Base-by-base conservation (phyloP, 2,888 invertebrate species). In the Ashinkailepas kermadecensis region DNA sequence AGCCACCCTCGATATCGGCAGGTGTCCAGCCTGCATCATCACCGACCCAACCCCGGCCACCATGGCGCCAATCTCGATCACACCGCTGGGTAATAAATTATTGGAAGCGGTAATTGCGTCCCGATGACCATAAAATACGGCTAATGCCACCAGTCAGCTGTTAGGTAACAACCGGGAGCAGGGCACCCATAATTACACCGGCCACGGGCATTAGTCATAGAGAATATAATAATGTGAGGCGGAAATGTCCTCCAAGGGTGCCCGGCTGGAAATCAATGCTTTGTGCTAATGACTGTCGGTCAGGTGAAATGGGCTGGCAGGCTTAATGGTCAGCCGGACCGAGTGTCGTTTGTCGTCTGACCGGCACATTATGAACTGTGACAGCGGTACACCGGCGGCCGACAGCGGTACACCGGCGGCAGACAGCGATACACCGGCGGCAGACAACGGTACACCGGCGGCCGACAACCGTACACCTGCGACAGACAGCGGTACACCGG, bases 111-210 rank as follows among this genome's bases (percentile, higher is more conserved):
- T 74, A 74, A 74, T 74, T 11, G 56, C 4, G 56, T 56, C 56
- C 6, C 11, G 21, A 56, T 21, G 54, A 15, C 56, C 74, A 74
- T 74, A 56, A 74, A 74, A 74, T 56, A 56, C 74, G 18, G 18
- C 56, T 74, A 74, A 74, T 74, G 21, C 74, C 54, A 56, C 74
- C 21, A 56, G 74, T 74, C 74, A 56, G 74, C 74, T 74, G 74
- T 74, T 74, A 74, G 21, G 74, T 74, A 74, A 74, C 56, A 74
- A 21, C 56, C 74, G 8, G 56, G 23, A 56, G 23, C 74, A 21
- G 74, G 54, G 18, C 54, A 56, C 56, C 74, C 4, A 54, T 54
- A 74, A 74, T 74, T 74, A 74, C 74, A 11, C 9, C 1, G 8
- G 56, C 7, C 56, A 13, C 10, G 74, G 56, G 21, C 23, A 74